A percentile compares a stretch with the other conserved stretches of the same genome.
phyloP scores from a whole-genome alignment of 2,113 vertebrate genomes.

The Eupsittula cactorum region DNA sequence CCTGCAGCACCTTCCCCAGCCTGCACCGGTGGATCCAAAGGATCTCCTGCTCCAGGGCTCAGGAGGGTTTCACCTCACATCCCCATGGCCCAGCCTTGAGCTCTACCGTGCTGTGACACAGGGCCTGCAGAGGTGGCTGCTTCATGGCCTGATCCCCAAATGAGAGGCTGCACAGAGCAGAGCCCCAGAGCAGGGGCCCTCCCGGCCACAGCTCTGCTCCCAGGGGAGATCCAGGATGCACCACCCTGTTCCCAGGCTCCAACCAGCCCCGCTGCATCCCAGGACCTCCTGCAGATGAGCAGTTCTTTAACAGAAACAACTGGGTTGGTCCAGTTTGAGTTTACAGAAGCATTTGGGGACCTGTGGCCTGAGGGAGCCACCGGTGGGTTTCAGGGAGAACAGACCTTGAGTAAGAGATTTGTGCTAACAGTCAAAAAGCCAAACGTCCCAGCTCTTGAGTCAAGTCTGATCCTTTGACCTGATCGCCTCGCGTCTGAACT shows the following conservation, averaged over 20 bases:
- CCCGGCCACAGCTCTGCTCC: neutral
- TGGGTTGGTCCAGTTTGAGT: rapidly evolving
- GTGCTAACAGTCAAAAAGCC: constrained; percentile 32
- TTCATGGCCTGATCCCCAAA: neutral
- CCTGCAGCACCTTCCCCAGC: neutral
- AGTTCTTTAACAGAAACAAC: too few species aligned
- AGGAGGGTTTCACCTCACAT: neutral
- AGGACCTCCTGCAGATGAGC: neutral
- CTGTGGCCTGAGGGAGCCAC: neutral
- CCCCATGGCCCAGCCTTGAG: rapidly evolving
- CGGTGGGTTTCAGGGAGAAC: rapidly evolving
- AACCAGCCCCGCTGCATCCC: neutral
- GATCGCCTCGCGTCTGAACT: neutral
- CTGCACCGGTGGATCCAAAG: rapidly evolving
- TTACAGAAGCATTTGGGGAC: rapidly evolving
- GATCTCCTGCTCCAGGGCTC: neutral
- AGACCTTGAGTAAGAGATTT: neutral
- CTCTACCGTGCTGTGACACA: rapidly evolving
- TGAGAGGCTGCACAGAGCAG: neutral
- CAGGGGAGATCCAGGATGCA: rapidly evolving
- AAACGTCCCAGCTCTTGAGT: rapidly evolving
- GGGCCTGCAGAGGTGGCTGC: neutral
- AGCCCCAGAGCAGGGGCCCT: neutral
- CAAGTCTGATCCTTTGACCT: neutral
- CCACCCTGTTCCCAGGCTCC: neutral